Conservation (phyloP, 2,888 invertebrate genomes). For the Stenotaenia linearis region DNA sequence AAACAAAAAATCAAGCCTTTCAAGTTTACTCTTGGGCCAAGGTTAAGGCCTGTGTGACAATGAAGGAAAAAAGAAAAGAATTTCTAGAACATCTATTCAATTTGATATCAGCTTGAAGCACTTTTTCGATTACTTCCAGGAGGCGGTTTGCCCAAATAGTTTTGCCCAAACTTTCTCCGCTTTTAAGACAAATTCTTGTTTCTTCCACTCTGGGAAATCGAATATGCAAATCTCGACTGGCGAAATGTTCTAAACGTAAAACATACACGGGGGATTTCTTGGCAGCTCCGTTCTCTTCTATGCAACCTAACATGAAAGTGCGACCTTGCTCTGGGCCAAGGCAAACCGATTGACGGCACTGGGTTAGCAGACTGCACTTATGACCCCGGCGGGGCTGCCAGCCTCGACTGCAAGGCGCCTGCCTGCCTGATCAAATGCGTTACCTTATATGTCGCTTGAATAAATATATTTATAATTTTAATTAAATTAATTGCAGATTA, state of each 20-base stretch:
- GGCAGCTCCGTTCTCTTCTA: neutral
- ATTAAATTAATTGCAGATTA: neutral
- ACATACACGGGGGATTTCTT: neutral
- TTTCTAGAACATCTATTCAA: neutral
- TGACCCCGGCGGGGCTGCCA: conserved; percentile 26
- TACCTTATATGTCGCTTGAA: neutral
- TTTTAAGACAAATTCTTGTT: neutral
- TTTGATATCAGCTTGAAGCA: neutral
- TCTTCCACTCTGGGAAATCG: neutral
- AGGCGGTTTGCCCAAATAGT: neutral
- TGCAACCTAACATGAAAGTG: neutral
- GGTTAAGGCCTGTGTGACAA: conserved; percentile 7
- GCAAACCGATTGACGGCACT: conserved; percentile 28
- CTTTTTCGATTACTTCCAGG: neutral
- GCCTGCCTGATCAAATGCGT: neutral
- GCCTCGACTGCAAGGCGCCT: conserved; percentile 21
- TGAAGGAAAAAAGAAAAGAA: neutral
- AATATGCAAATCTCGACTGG: neutral
- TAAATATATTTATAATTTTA: neutral
- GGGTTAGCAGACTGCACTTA: conserved; percentile 29
- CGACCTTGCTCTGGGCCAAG: conserved; percentile 29
- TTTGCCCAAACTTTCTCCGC: neutral
- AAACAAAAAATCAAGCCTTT: neutral
- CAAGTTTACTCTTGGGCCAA: conserved; percentile 2
- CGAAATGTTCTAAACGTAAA: neutral